Evolutionary conservation across 2,113 vertebrate species (phyloP).

Genomic region (Arizona elegans): DNA sequence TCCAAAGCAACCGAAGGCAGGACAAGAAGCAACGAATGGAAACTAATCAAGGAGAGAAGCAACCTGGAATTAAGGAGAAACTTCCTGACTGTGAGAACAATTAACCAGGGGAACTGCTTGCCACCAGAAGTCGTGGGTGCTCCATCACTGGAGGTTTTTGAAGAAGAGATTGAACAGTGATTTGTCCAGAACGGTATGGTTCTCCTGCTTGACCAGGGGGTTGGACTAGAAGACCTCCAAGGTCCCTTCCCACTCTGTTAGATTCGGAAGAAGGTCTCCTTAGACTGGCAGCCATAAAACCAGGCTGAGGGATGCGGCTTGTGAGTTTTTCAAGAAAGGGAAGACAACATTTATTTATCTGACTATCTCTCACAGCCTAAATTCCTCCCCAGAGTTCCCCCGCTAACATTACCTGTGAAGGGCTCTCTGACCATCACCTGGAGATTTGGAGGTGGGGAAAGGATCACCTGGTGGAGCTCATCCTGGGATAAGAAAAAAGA

Average conservation of each 20-base stretch:
- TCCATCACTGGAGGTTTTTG: no score
- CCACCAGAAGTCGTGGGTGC: no score
- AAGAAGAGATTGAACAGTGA: neutral
- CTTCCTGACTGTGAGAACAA: no score
- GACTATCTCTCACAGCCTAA: no score
- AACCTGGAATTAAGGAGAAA: no score
- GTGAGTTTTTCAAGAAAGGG: neutral
- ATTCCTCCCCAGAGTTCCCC: no score
- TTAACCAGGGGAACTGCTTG: no score
- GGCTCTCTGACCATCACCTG: constrained; percentile 81
- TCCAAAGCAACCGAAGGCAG: no score
- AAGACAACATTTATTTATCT: neutral
- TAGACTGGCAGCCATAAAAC: neutral
- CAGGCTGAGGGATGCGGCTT: neutral
- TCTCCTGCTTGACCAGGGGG: neutral
- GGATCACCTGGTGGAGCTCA: constrained; percentile 83
- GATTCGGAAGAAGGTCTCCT: neutral
- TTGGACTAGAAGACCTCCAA: neutral
- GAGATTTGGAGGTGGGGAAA: constrained; percentile 81
- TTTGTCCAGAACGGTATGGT: no score
- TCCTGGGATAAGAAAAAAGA: constrained; percentile 67
- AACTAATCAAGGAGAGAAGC: no score
- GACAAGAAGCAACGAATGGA: no score
- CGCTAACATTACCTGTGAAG: constrained; percentile 75
- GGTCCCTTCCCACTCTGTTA: neutral